phyloP scores from a whole-genome alignment of 2,113 vertebrate species.

The Otis tarda region DNA sequence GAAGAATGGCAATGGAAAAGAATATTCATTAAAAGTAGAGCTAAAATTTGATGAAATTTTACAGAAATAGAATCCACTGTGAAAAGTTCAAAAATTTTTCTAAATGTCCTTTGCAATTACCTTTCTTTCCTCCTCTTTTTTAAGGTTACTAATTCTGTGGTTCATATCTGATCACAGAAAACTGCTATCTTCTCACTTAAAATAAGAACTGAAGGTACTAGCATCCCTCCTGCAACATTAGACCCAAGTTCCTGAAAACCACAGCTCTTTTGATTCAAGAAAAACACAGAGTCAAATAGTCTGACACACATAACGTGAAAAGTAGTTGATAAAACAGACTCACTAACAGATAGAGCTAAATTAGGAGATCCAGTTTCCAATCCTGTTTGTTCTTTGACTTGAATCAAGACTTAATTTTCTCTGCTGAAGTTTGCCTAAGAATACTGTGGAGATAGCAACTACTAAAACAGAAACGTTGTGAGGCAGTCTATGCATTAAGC shows the following conservation, averaged over 20 bases:
- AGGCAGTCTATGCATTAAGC: not conserved
- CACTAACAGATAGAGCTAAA: not conserved
- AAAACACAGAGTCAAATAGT: not conserved
- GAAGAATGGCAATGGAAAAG: not conserved
- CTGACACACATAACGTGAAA: not conserved
- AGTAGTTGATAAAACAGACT: rapidly evolving
- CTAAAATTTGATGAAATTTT: not conserved
- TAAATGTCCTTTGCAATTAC: not conserved
- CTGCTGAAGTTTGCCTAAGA: not conserved
- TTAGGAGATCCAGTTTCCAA: not conserved
- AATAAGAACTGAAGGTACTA: not conserved
- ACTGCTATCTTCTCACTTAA: not conserved
- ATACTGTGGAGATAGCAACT: not conserved
- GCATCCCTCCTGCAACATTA: not conserved
- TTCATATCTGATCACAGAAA: not conserved
- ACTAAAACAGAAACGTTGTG: not conserved
- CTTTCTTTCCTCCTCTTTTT: not conserved
- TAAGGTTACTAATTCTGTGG: not conserved
- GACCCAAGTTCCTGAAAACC: not conserved
- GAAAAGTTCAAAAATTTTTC: not conserved
- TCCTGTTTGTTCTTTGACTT: not conserved
- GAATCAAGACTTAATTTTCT: not conserved
- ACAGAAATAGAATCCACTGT: not conserved
- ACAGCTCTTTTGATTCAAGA: not conserved
- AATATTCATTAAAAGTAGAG: not conserved